Conservation (phyloP, 2,113 vertebrate species). For the Xenus cinereus region DNA sequence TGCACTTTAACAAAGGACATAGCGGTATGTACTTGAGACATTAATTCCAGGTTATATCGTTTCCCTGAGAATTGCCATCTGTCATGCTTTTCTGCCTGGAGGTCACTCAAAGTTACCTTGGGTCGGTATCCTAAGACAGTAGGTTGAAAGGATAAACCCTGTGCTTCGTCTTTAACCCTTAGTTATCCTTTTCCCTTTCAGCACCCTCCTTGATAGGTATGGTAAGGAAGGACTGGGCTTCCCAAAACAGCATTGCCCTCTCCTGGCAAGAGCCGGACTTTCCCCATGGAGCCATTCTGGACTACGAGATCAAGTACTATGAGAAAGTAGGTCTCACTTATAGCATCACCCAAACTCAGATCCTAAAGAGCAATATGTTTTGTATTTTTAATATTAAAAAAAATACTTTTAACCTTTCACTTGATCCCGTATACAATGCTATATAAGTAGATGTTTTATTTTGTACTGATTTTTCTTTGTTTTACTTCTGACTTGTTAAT, state of each 20-base stretch:
- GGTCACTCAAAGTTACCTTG: neutral
- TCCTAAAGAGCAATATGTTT: slow-evolving; percentile 19
- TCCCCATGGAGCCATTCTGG: slow-evolving; percentile 83
- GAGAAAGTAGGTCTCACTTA: slow-evolving; percentile 88
- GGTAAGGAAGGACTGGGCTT: slow-evolving; percentile 97
- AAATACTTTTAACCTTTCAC: neutral
- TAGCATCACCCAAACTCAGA: slow-evolving; percentile 61
- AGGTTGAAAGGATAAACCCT: slow-evolving; percentile 25
- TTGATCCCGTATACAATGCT: neutral
- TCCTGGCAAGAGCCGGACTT: slow-evolving; percentile 94
- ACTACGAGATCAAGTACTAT: slow-evolving; percentile 99
- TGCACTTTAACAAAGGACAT: neutral
- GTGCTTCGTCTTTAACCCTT: slow-evolving; percentile 70
- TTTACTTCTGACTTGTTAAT: slow-evolving; percentile 17
- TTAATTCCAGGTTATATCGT: neutral
- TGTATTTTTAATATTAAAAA: neutral
- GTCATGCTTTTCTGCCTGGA: slow-evolving; percentile 10
- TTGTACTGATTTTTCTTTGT: neutral
- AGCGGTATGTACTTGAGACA: neutral
- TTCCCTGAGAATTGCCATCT: slow-evolving; percentile 48
- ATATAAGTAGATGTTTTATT: neutral
- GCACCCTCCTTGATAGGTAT: slow-evolving; percentile 88
- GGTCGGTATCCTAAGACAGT: neutral
- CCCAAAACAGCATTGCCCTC: slow-evolving; percentile 94
- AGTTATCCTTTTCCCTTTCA: slow-evolving; percentile 81